A percentile compares a stretch with the other conserved stretches of the same genome.
These are phyloP conservation scores for Chromoteleia sp. DNA, from an alignment of 2,888 invertebrate species.

Conservation along the genomic window DNA sequence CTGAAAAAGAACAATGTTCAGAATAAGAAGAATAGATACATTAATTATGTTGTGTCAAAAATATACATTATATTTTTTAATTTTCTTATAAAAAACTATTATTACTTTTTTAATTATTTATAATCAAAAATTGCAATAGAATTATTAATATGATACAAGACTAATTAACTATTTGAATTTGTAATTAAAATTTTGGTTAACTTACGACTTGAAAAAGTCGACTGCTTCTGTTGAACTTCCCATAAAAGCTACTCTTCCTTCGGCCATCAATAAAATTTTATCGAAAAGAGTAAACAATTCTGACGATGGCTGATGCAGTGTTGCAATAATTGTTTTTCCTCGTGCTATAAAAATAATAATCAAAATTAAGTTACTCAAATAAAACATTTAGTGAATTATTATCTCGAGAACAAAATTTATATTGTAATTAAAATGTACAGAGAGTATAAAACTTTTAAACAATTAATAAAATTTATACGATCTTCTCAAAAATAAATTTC, in stretches of 20 bases:
- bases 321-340: conserved; percentile 95
- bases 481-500: conserved; percentile 5
- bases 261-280: conserved; percentile 94
- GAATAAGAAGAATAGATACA: no score
- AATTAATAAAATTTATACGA: conserved; percentile 26
- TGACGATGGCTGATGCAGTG: conserved; percentile 98
- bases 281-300: conserved; percentile 96
- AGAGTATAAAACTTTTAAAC: no score
- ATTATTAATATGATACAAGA: no score
- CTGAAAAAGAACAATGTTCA: conserved; percentile 83
- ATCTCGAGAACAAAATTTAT: background rate
- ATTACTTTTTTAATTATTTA: no score
- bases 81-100: no score
- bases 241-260: conserved; percentile 95
- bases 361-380: background rate
- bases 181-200: conserved; percentile 89
- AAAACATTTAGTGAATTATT: background rate
- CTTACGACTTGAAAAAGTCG: conserved; percentile 92
- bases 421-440: conserved; percentile 19
- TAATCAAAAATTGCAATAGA: no score
- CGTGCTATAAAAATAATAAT: conserved; percentile 84
- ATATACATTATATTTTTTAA: no score
- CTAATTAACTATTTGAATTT: no score
- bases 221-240: conserved; percentile 93
- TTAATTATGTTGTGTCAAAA: no score